Evolutionary conservation across 2,888 invertebrate species (phyloP), one percentile per base, ranked within the genome.

Genomic region (Cantharis lateralis): DNA sequence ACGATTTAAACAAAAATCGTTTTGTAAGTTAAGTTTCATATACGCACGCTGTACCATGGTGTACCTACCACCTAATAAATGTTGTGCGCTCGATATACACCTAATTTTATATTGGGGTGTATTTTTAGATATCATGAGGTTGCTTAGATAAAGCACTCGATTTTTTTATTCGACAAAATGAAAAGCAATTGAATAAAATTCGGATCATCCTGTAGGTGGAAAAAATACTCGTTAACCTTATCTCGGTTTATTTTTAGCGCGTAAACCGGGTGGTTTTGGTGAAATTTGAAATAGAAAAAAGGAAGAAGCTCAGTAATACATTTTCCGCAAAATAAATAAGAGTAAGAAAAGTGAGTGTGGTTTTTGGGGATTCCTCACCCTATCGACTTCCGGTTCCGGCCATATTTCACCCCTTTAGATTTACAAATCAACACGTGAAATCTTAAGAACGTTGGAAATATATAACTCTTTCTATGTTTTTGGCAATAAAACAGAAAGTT

Each of bases 321-420:
- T 73, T 76, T 78, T 78, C 78, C 71, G 62, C 48, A 77, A 76
- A 79, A 79, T 79, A 79, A 79, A 76, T 78, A 78, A 73, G 78
- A 75, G 78, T 69, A 68, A 78, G 71, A 74, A 72, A 76, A 32
- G 32, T 48, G 74, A 72, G 69, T 74, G 75, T 72, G 72, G 75
- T 72, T 76, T 74, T 72, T 64, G 68, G 74, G 73, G 76, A 73
- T 74, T 76, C 72, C 75, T 75, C 73, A 48, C 78, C 83, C 82
- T 77, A 79, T 80, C 80, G 77, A 84, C 84, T 83, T 85, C 85
- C 85, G 84, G 72, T 86, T 86, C 86, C 85, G 83, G 85, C 82
- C 83, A 85, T 86, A 86, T 84, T 85, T 86, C 79, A 85, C 84
- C 85, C 86, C 83, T 83, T 84, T 81, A 82, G 81, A 80, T 82